Evolutionary conservation across 1,140 invertebrate species (phyloP).

Genomic region (Drosophila murphyi): DNA sequence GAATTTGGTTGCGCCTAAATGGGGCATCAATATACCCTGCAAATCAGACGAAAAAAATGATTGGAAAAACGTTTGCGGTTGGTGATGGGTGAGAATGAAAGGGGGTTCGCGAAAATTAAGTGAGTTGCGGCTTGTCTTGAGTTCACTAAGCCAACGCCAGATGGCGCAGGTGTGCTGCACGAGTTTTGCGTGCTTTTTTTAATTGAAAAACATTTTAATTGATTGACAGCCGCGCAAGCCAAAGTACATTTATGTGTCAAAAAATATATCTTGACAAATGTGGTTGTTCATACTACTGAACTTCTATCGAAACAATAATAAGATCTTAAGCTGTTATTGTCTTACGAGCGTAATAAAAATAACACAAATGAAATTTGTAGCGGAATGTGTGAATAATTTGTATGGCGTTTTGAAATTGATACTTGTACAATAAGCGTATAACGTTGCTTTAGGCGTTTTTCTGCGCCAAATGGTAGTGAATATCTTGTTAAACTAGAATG

Average conservation of each 20-base stretch:
- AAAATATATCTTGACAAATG: not conserved
- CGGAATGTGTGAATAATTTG: too few relatives aligned
- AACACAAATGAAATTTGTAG: too few relatives aligned
- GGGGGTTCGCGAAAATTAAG: slow-evolving; percentile 2
- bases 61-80: slow-evolving; percentile 25
- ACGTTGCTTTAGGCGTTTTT: too few relatives aligned
- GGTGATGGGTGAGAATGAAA: slow-evolving; percentile 1
- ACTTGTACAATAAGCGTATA: too few relatives aligned
- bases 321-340: not conserved
- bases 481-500: too few relatives aligned
- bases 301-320: not conserved
- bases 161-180: slow-evolving; percentile 21
- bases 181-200: slow-evolving; percentile 15
- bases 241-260: not conserved
- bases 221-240: slow-evolving; percentile 29
- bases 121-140: not conserved
- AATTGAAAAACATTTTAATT: slow-evolving; percentile 43
- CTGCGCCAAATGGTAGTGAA: too few relatives aligned
- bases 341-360: not conserved
- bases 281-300: not conserved
- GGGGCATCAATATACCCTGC: too few relatives aligned
- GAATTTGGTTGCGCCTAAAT: too few relatives aligned
- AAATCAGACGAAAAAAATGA: not conserved
- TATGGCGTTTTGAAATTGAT: too few relatives aligned
- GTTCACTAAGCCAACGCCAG: slow-evolving; percentile 7